These are phyloP conservation scores for Perizoma flavofasciatum DNA, from an alignment of 2,888 invertebrate species.

Conservation along the genomic window DNA sequence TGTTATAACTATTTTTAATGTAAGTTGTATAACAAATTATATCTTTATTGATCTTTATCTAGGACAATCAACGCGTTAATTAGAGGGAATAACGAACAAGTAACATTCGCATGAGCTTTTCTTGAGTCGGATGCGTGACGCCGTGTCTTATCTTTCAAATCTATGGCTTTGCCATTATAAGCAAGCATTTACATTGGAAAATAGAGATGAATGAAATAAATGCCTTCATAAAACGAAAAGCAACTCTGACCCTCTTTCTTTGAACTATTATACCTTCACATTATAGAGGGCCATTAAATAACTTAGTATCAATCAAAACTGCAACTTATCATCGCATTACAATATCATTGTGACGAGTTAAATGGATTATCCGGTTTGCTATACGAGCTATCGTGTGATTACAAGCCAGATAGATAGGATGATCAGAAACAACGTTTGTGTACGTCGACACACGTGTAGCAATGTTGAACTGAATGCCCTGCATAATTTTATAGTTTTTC, in stretches of 20 bases:
- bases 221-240: background rate
- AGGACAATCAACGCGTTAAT: conserved; percentile 59
- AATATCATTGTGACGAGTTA: background rate
- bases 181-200: conserved; percentile 2
- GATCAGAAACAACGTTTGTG: background rate
- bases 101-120: conserved; percentile 59
- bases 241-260: background rate
- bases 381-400: background rate
- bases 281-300: no score
- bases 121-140: conserved; percentile 45
- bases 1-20: conserved; percentile 23
- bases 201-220: background rate
- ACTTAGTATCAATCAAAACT: no score
- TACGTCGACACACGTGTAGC: background rate
- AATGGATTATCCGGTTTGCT: background rate
- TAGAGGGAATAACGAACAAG: conserved; percentile 55
- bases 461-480: background rate
- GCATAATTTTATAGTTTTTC: no score
- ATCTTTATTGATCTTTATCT: conserved; percentile 60
- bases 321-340: background rate
- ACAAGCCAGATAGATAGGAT: background rate
- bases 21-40: conserved; percentile 62
- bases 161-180: conserved; percentile 17
- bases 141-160: conserved; percentile 12
- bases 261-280: background rate